Evolutionary conservation across 2,888 invertebrate species (phyloP), one percentile per base, ranked within the genome.

Genomic region (Dexiosoma caninum): DNA sequence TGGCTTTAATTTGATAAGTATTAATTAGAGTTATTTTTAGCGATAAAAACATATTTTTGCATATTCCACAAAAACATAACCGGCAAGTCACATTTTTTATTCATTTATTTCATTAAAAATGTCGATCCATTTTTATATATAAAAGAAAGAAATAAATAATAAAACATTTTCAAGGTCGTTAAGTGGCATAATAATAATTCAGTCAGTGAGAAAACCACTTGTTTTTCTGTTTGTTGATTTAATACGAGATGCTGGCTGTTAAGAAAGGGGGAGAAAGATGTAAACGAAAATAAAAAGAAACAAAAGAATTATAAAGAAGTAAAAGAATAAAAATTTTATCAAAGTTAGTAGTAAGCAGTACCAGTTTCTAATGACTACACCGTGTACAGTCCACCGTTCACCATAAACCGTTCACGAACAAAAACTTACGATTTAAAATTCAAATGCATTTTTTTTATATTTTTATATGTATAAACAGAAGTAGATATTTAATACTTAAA

Each of bases 141-240:
- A n/a, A 70, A 46, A 57, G 70, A 42, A 35, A 42, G 7, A 32
- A 10, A 35, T 32, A 8, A 49, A 66, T n/a, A 32, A 51, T 4
- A 44, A n/a, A 23, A n/a, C 16, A 46, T 59, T 4, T 46, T 60
- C 51, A 78, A 78, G 78, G 78, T 49, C 67, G 42, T 55, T 51
- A 37, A 60, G 72, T 66, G 66, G 66, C 51, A 60, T 72, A 66
- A 74, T 66, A 55, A 69, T 53, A 72, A 67, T 35, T 51, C 21
- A 59, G 10, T 60, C 32, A 59, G 19, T 21, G 44, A 9, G 37
- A 49, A 59, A 49, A n/a, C n/a, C n/a, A n/a, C n/a, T n/a, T n/a
- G n/a, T n/a, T n/a, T n/a, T n/a, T n/a, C n/a, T n/a, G n/a, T n/a
- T 37, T 40, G 19, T 40, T 49, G n/a, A 60, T 40, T 49, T 59